Conservation (phyloP, 1,140 invertebrate genomes). For the Akabosia matsudoensis region DNA sequence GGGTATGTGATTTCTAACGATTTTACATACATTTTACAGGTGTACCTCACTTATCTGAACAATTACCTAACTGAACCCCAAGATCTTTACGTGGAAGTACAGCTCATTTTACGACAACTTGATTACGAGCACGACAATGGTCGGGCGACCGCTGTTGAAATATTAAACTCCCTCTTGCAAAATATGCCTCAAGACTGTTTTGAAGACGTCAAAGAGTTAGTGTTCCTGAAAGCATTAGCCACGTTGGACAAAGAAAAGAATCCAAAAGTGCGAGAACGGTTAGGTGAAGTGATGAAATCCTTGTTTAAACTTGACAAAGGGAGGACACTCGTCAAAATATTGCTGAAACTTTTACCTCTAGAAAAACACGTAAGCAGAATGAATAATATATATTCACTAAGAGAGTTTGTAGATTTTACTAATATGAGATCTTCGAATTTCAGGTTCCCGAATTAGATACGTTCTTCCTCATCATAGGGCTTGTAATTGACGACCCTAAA, state of each 20-base stretch:
- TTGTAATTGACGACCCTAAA: conserved; percentile 18
- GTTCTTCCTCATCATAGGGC: conserved; percentile 27
- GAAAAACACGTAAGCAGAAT: conserved; percentile 25
- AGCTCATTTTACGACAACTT: conserved; percentile 21
- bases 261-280: not conserved
- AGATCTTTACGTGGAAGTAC: conserved; percentile 26
- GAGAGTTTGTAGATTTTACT: not conserved
- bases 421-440: not conserved
- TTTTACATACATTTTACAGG: too few species aligned
- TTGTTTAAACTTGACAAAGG: conserved; percentile 26
- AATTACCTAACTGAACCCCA: conserved; percentile 28
- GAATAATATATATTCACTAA: not conserved
- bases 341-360: conserved; percentile 16
- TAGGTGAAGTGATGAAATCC: conserved; percentile 22
- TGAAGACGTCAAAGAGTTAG: conserved; percentile 22
- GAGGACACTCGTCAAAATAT: conserved; percentile 21
- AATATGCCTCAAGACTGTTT: conserved; percentile 23
- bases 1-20: not conserved
- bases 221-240: conserved; percentile 25
- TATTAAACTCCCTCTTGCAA: conserved; percentile 8
- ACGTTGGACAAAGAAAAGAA: conserved; percentile 28
- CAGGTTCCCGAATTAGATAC: conserved; percentile 30
- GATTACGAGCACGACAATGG: conserved; percentile 27
- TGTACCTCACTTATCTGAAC: conserved; percentile 22
- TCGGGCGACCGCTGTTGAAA: conserved; percentile 11